Evolutionary conservation across 1,140 invertebrate genomes (phyloP).

Genomic region (Procambarus virginalis): DNA sequence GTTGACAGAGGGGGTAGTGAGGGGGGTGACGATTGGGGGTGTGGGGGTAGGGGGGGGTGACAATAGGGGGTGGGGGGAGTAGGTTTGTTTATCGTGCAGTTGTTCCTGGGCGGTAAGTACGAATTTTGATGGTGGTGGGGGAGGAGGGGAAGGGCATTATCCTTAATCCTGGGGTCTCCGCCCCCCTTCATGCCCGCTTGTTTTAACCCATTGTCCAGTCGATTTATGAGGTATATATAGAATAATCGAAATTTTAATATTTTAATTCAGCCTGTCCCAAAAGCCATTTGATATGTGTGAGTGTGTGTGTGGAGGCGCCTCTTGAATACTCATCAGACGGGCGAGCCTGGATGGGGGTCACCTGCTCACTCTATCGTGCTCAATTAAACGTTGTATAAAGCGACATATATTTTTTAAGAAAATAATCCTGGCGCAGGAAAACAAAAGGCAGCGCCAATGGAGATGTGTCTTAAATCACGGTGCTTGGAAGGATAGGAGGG

Average conservation of each 20-base stretch:
- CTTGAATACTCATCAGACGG: neutral
- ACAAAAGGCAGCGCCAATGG: neutral
- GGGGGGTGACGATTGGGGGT: neutral
- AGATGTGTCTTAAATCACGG: neutral
- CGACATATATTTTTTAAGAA: neutral
- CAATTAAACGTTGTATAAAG: neutral
- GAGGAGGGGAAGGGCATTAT: neutral
- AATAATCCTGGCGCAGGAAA: neutral
- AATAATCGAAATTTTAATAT: constrained; percentile 44
- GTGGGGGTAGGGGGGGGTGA: neutral
- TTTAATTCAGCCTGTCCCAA: constrained; percentile 5
- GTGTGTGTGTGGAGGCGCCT: neutral
- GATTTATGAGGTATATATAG: constrained; percentile 31
- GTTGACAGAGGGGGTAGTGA: neutral
- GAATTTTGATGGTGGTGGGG: no score
- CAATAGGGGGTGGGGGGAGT: neutral
- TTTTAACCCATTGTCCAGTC: constrained; percentile 24
- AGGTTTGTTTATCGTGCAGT: neutral
- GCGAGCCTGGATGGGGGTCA: no score
- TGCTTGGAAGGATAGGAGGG: neutral
- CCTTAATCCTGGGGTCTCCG: neutral
- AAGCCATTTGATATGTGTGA: neutral
- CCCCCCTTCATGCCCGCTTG: constrained; percentile 16
- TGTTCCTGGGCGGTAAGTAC: no score
- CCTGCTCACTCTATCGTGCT: neutral